Evolutionary conservation across 2,797 vertebrate species (phyloP), one percentile per base, ranked within the genome.

Genomic region (Champsocephalus esox): DNA sequence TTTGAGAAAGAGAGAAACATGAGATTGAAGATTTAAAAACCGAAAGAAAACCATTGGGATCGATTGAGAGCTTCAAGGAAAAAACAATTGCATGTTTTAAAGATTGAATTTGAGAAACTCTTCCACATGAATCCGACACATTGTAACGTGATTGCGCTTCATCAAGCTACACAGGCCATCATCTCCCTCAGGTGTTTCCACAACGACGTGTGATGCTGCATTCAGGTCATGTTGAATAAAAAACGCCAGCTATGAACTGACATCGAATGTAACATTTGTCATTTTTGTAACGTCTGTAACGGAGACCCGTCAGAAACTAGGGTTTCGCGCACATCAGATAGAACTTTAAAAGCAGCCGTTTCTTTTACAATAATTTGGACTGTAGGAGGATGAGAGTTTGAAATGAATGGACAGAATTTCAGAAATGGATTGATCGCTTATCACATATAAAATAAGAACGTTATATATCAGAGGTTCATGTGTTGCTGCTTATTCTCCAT

Each of bases 141-240:
- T 5, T 12, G 46, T 49, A 4, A 67, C 28, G 4, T 14, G 63
- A 64, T 73, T 73, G 73, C 70, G 69, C 73, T 73, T 69, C 55
- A 58, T 58, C 55, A 58, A 69, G 56, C 73, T 54, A 21, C 46
- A 19, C 49, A 49, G 28, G 5, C 19, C 63, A 13, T 24, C 51
- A 52, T 63, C 73, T 24, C 58, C 1, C 41, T 64, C 64, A 41
- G 66, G 45, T 59, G 70, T 41, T 49, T 60, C 7, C 54, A 51
- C 17, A 50, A 44, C 16, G 3, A 28, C 17, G 2, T 0, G 9
- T 1, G 5, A 41, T 13, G 70, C 76, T 73, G 48, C 54, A 12
- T 77, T 59, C 54, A 59, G 1, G 60, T 46, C 28, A 28, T 0
- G n/a, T n/a, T 5, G 28, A 55, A 49, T 3, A 5, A 44, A 9